Base-by-base conservation (phyloP, 2,888 invertebrate species). In the Lymantria monacha region DNA sequence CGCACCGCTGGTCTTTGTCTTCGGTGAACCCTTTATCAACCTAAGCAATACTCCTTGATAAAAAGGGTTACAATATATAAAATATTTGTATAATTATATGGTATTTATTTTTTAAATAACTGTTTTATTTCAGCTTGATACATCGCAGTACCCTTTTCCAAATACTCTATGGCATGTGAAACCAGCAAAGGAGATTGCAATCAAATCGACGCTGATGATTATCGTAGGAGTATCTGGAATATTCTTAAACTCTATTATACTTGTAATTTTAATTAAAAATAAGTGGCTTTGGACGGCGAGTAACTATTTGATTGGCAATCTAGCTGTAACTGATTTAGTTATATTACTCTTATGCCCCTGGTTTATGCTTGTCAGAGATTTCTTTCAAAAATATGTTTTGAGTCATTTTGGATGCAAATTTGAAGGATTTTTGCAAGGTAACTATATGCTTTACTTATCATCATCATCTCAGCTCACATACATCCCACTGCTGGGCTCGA, bases 311-410 rank as follows among this genome's bases (percentile, higher is more conserved):
- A 93, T 96, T 30, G 94, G 93, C 40, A 96, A 96, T 68, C 93
- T 96, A 93, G 95, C 96, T 0, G 70, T 93, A 0, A 94, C 95
- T 0, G 96, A 96, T 76, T 81, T 95, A 13, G 70, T 94, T 0
- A 94, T 94, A 0, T 76, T 95, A 3, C 56, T 95, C 0, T 83
- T 96, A 9, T 95, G 96, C 48, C 95, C 97, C 0, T 94, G 95
- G 93, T 94, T 97, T 68, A 94, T 96, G 83, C 85, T 97, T 57
- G 92, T 94, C 11, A 91, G 94, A 42, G 95, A 96, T 75, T 93
- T 96, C 68, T 96, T 93, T 70, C 96, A 97, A 83, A 95, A 95
- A 67, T 97, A 94, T 78, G 92, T 95, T 59, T 81, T 97, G 52
- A 95, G 95, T 13, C 85, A 89, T 10, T 92, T 95, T 50, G 96